Evolutionary conservation across 2,888 invertebrate genomes (phyloP).

Genomic region (Nesidiocoris tenuis): DNA sequence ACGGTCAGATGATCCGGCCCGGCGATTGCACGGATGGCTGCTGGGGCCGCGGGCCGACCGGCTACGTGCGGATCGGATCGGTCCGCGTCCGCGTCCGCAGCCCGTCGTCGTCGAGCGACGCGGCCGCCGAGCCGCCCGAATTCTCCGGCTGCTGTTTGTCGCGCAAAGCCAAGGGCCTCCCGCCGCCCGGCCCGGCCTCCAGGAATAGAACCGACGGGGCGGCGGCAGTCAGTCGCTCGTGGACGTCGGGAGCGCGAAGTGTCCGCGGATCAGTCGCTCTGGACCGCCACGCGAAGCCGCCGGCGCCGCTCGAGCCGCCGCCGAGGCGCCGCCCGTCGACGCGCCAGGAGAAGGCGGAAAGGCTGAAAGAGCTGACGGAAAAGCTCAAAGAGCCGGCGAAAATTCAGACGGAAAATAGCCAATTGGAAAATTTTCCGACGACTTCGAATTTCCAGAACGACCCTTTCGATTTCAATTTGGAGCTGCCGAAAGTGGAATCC

Average conservation of each 20-base stretch:
- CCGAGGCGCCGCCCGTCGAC: conserved; percentile 58
- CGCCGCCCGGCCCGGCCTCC: conserved; percentile 13
- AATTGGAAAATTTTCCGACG: conserved; percentile 51
- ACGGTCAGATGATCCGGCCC: neutral
- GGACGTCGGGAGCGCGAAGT: conserved; percentile 53
- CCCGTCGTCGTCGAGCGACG: neutral
- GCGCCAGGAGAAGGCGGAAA: conserved; percentile 67
- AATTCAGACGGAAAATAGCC: conserved; percentile 53
- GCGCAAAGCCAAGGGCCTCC: neutral
- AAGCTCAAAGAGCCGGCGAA: conserved; percentile 60
- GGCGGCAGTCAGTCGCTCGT: conserved; percentile 7
- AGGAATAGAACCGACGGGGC: conserved; percentile 41
- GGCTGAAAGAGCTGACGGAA: conserved; percentile 73
- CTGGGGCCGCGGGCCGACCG: neutral
- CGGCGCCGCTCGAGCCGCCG: conserved; percentile 53
- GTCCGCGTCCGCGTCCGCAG: conserved; percentile 34
- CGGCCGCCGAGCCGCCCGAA: neutral
- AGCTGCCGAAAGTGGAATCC: conserved; percentile 62
- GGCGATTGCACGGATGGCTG: neutral
- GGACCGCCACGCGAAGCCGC: conserved; percentile 78
- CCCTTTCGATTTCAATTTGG: conserved; percentile 56
- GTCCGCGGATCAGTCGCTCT: conserved; percentile 57
- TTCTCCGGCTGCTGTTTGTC: conserved; percentile 2
- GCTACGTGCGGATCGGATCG: conserved; percentile 36
- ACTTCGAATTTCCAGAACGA: conserved; percentile 38